phyloP scores from a whole-genome alignment of 1,140 invertebrate species.

The Trypoxylus dichotomus region DNA sequence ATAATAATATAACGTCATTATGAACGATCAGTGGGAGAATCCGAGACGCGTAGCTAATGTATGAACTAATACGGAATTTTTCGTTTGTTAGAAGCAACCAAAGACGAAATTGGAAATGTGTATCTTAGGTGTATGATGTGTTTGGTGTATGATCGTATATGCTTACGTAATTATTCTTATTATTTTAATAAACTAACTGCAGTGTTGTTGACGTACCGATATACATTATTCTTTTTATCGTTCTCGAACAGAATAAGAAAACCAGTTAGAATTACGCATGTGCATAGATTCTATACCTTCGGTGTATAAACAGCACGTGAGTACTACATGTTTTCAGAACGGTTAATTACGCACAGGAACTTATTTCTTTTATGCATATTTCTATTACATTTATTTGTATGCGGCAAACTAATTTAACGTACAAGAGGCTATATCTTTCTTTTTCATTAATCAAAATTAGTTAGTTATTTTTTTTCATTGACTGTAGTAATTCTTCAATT shows the following conservation, averaged over 20 bases:
- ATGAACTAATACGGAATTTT: neutral
- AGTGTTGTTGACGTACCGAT: constrained; percentile 25
- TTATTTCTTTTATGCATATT: neutral
- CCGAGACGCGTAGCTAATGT: neutral
- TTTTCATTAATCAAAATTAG: neutral
- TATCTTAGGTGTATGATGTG: too few species aligned
- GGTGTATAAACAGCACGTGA: neutral
- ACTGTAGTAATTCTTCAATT: too few species aligned
- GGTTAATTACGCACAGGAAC: neutral
- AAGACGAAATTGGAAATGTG: neutral
- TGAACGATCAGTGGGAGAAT: too few species aligned
- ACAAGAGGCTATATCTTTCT: neutral
- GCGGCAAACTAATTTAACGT: neutral
- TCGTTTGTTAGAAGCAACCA: neutral
- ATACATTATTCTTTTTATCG: constrained; percentile 24
- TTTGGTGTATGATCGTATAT: neutral
- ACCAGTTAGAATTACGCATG: too few species aligned
- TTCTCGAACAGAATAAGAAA: neutral
- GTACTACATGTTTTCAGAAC: neutral
- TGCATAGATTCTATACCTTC: too few species aligned
- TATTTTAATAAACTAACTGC: constrained; percentile 32
- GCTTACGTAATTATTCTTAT: neutral
- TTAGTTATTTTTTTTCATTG: neutral
- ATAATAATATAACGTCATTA: too few species aligned
- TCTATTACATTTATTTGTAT: constrained; percentile 5